These are phyloP conservation scores for Piscicola geometra DNA, from an alignment of 2,888 invertebrate genomes.

Conservation along the genomic window DNA sequence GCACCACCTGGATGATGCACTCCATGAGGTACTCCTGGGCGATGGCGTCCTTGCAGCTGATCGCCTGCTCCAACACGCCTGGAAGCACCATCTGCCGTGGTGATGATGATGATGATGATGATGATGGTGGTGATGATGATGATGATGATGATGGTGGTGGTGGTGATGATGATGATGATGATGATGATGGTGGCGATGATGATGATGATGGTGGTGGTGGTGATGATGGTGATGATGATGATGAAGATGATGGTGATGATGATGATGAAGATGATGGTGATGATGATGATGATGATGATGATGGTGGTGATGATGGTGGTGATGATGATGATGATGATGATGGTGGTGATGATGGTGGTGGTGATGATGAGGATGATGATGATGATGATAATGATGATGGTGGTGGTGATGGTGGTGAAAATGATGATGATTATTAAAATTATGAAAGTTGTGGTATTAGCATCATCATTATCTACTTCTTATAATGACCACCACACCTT, in stretches of 20 bases:
- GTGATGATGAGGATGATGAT: too few species aligned
- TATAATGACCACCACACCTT: too few species aligned
- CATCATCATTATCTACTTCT: too few species aligned
- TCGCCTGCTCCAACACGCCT: constrained; percentile 94
- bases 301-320: too few species aligned
- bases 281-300: constrained; percentile 5
- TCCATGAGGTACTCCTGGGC: constrained; percentile 99
- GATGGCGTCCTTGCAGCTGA: constrained; percentile 93
- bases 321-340: too few species aligned
- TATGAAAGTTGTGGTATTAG: too few species aligned
- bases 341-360: not conserved
- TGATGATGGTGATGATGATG: not conserved
- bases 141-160: constrained; percentile 14
- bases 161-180: constrained; percentile 5
- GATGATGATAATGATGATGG: not conserved
- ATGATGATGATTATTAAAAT: too few species aligned
- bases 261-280: not conserved
- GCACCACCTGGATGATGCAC: constrained; percentile 64
- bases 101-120: constrained; percentile 16
- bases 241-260: not conserved
- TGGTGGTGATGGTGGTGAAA: too few species aligned
- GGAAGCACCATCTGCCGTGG: constrained; percentile 72
- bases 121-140: constrained; percentile 30
- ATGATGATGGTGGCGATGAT: not conserved
- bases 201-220: too few species aligned